Percentiles rank a stretch among this genome's conserved stretches.
These are phyloP conservation scores for Harmothoe impar DNA, from an alignment of 2,888 invertebrate genomes.

Conservation along the genomic window DNA sequence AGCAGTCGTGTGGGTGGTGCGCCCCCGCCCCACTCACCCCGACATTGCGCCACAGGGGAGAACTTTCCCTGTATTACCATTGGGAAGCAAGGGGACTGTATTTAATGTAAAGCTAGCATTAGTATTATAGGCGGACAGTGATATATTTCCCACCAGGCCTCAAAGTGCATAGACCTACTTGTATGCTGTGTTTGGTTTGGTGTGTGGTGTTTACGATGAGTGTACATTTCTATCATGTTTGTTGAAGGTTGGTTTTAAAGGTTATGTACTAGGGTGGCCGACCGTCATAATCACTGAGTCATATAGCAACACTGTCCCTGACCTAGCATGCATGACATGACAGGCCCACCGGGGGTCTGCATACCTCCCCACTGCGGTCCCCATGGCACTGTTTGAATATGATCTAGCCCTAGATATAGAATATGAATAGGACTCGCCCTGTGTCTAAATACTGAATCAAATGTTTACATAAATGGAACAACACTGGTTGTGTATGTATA, in stretches of 20 bases:
- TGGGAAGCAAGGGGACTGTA: no score
- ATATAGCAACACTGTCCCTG: not conserved
- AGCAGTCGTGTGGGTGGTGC: not conserved
- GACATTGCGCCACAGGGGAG: not conserved
- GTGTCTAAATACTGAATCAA: no score
- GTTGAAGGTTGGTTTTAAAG: not conserved
- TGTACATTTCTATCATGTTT: no score
- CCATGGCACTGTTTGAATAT: constrained; percentile 5
- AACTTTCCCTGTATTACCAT: not conserved
- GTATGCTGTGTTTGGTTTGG: no score
- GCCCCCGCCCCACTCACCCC: not conserved
- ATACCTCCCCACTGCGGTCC: not conserved
- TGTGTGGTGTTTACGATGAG: no score
- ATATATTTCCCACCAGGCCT: no score
- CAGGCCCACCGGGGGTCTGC: constrained; percentile 5
- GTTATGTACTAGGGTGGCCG: not conserved
- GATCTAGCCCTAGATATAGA: constrained; percentile 2
- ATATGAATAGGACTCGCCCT: no score
- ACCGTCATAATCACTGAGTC: constrained; percentile 15
- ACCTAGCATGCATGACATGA: constrained; percentile 23
- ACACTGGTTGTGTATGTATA: no score
- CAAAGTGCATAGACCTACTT: no score
- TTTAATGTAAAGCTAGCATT: no score
- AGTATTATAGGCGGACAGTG: no score
- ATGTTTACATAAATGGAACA: no score